A percentile compares a stretch with the other conserved stretches of the same genome.
These are phyloP conservation scores for Epiblema foenella DNA, from an alignment of 2,888 invertebrate species.

Conservation along the genomic window DNA sequence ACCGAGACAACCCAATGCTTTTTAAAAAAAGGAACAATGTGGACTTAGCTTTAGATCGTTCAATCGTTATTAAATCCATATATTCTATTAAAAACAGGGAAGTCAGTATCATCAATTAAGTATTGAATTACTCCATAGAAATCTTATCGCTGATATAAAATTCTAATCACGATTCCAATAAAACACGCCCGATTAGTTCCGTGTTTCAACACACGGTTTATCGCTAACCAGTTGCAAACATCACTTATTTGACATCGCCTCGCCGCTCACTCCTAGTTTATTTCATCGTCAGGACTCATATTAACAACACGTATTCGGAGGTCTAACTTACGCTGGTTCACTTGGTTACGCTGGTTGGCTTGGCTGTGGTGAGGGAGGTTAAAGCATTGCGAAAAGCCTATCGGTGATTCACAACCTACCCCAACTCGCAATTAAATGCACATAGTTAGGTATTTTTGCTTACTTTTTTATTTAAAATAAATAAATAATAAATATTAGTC, in stretches of 20 bases:
- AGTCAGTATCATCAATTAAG: neutral
- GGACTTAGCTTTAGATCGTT: too few relatives aligned
- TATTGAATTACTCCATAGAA: constrained; percentile 12
- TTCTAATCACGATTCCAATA: constrained; percentile 30
- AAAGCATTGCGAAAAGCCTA: neutral
- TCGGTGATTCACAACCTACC: neutral
- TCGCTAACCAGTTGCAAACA: constrained; percentile 4
- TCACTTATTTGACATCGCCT: neutral
- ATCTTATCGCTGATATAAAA: constrained; percentile 25
- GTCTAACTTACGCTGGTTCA: neutral
- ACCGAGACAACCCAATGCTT: too few relatives aligned
- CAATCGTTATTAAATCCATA: neutral
- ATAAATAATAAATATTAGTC: too few relatives aligned
- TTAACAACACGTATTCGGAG: neutral
- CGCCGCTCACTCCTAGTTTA: neutral
- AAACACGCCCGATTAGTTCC: constrained; percentile 23
- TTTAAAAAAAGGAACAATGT: too few relatives aligned
- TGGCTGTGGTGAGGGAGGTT: neutral
- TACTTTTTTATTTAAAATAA: too few relatives aligned
- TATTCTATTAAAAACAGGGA: neutral
- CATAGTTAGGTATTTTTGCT: neutral
- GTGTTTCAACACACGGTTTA: constrained; percentile 17
- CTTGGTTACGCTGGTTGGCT: too few relatives aligned
- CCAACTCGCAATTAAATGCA: neutral
- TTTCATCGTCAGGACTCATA: neutral